Percentiles rank a stretch among this genome's conserved stretches.
These are phyloP conservation scores for Molossus molossus DNA, from an alignment of 2,797 vertebrate genomes.

Conservation along the genomic window DNA sequence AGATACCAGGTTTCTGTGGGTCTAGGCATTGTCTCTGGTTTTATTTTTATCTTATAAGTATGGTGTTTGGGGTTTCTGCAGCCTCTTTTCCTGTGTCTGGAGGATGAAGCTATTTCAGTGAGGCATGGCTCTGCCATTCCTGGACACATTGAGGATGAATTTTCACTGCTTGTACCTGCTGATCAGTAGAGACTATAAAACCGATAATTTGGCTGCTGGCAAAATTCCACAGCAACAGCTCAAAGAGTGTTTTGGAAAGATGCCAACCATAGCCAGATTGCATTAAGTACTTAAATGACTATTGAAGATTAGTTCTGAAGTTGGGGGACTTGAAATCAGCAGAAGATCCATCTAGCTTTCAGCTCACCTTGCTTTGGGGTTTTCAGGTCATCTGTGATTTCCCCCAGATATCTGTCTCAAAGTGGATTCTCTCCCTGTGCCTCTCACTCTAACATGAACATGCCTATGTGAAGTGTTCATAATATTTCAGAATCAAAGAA, in stretches of 20 bases:
- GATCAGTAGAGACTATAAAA: conserved; percentile 71
- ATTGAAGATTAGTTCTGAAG: conserved; percentile 71
- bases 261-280: conserved; percentile 72
- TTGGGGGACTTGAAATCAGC: conserved; percentile 68
- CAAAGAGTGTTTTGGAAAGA: conserved; percentile 71
- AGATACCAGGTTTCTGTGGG: not conserved
- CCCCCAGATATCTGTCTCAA: conserved; percentile 40
- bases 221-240: conserved; percentile 74
- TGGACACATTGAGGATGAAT: conserved; percentile 19
- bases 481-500: not conserved
- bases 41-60: conserved; percentile 32
- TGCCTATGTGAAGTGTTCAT: not conserved
- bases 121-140: not conserved
- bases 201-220: conserved; percentile 79
- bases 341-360: conserved; percentile 51
- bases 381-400: conserved; percentile 13
- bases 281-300: conserved; percentile 76
- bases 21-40: not conserved
- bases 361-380: conserved; percentile 12
- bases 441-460: not conserved
- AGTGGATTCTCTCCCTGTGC: not conserved
- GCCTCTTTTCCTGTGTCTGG: not conserved
- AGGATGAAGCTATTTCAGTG: conserved; percentile 36
- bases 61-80: not conserved
- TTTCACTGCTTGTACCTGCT: conserved; percentile 46